Base-by-base conservation (phyloP, 37 sponge, comb jelly and placozoan species). In the Diacarnus erythraeanus region DNA sequence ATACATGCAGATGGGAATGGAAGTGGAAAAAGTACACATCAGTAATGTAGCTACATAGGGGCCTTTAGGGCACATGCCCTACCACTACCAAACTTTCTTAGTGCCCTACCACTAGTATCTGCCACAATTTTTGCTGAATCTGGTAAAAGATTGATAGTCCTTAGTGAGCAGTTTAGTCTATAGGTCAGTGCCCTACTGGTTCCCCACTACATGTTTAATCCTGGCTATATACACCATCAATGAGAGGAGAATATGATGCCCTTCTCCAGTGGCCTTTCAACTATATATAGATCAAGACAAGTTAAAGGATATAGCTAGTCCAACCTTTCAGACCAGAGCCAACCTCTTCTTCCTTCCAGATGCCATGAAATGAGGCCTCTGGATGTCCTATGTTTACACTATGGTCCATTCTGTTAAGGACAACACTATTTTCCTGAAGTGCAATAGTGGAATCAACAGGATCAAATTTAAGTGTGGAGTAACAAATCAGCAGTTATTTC, bases 1-100 rank as follows among this genome's bases (percentile, higher is more conserved):
- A 91, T 94, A 10, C 90, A 94, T 54, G 77, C 90, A 78, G 79
- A 90, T 81, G 94, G 94, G 36, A 91, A 94, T 84, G 94, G 94
- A 0, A 65, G 71, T 63, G 94, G 94, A 8, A 90, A 87, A 56
- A 77, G 80, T 10, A 84, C 80, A 1, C 83, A 87, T 71, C 60
- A n/a, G n/a, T n/a, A n/a, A n/a, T n/a, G n/a, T n/a, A n/a, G n/a
- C n/a, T n/a, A n/a, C n/a, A n/a, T n/a, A n/a, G n/a, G n/a, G n/a
- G n/a, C n/a, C n/a, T n/a, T n/a, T n/a, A n/a, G n/a, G n/a, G n/a
- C n/a, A n/a, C n/a, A n/a, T n/a, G n/a, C n/a, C n/a, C n/a, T n/a
- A n/a, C n/a, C n/a, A n/a, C n/a, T n/a, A n/a, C n/a, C n/a, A n/a
- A n/a, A n/a, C n/a, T 94, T 71, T 85, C 85, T n/a, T 87, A 84